phyloP scores from a whole-genome alignment of 30 jellyfish, hydroid and myxozoan genomes.

The Aurelia sp. region DNA sequence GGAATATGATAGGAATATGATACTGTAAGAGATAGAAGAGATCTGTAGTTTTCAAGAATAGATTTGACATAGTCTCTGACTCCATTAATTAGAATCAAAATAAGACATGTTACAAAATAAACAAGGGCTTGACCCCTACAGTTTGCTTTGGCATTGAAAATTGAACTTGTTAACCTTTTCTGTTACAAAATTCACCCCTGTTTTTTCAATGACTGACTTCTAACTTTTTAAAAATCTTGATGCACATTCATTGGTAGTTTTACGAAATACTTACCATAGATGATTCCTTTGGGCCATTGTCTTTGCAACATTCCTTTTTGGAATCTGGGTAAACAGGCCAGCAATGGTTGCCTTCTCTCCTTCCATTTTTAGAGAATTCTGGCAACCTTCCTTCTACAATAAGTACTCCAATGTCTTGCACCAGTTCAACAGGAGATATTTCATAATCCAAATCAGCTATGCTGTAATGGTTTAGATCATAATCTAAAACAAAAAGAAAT shows the following conservation, averaged over 20 bases:
- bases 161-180: too few relatives aligned
- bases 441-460: constrained; percentile 64
- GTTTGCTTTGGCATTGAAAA: too few relatives aligned
- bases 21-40: too few relatives aligned
- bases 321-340: constrained; percentile 92
- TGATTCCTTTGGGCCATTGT: neutral
- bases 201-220: too few relatives aligned
- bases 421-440: constrained; percentile 77
- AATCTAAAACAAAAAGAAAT: neutral
- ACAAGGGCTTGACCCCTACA: too few relatives aligned
- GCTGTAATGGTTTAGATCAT: constrained; percentile 4
- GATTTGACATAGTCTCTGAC: too few relatives aligned
- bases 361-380: constrained; percentile 70
- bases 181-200: too few relatives aligned
- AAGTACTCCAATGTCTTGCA: constrained; percentile 81
- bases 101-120: too few relatives aligned
- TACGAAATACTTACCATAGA: constrained; percentile 41
- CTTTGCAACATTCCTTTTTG: constrained; percentile 69
- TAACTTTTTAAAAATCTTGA: too few relatives aligned
- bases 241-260: neutral
- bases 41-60: too few relatives aligned
- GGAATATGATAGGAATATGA: too few relatives aligned
- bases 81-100: too few relatives aligned
- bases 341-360: constrained; percentile 87
- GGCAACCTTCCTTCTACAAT: constrained; percentile 97